phyloP scores from a whole-genome alignment of 2,113 vertebrate genomes.

The Montifringilla adamsi region DNA sequence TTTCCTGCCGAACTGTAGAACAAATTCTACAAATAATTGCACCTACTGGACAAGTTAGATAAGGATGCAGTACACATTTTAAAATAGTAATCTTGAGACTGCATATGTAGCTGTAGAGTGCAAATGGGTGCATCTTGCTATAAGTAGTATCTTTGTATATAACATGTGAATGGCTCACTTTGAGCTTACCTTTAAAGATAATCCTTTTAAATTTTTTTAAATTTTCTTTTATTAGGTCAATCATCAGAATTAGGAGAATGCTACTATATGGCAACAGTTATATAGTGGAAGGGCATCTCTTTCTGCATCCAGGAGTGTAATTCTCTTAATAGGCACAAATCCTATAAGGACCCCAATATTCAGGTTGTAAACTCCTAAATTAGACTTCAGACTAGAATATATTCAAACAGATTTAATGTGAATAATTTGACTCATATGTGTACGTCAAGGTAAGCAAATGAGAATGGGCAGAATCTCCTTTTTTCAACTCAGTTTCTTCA shows the following conservation, averaged over 20 bases:
- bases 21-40: constrained; percentile 60
- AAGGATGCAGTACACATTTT: constrained; percentile 34
- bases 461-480: neutral
- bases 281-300: neutral
- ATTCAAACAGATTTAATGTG: neutral
- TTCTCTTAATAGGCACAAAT: neutral
- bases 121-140: neutral
- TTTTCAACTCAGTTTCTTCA: constrained; percentile 3
- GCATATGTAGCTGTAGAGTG: neutral
- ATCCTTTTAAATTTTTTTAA: neutral
- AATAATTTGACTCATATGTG: neutral
- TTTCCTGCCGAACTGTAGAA: constrained; percentile 51
- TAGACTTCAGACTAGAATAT: neutral
- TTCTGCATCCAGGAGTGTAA: neutral
- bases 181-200: neutral
- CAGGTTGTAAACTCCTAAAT: neutral
- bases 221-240: neutral
- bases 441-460: neutral
- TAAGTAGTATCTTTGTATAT: constrained; percentile 16
- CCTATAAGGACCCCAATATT: neutral
- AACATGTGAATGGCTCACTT: neutral
- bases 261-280: neutral
- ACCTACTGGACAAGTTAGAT: constrained; percentile 58
- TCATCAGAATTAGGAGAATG: neutral
- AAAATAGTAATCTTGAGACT: constrained; percentile 54